A percentile compares a stretch with the other conserved stretches of the same genome.
Evolutionary conservation across 1,140 invertebrate species (phyloP).

Genomic region (Hirudo medicinalis): DNA sequence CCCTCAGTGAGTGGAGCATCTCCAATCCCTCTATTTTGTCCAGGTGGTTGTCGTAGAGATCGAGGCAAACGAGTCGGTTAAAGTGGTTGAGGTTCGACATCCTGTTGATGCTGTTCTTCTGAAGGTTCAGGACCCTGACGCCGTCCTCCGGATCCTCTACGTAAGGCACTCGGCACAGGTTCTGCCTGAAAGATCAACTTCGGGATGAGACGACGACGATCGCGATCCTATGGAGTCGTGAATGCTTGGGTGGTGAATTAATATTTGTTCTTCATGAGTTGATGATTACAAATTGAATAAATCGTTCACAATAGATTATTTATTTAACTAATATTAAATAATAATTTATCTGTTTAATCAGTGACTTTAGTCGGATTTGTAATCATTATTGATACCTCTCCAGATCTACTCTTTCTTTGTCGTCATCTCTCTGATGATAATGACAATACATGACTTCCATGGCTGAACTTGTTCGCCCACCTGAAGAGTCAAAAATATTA

Average conservation of each 20-base stretch:
- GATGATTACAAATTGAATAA: not conserved
- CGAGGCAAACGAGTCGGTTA: constrained; percentile 70
- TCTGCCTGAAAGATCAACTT: constrained; percentile 28
- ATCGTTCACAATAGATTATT: not conserved
- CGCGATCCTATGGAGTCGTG: no score
- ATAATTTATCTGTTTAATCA: not conserved
- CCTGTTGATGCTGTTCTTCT: constrained; percentile 72
- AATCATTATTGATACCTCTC: not conserved
- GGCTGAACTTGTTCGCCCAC: no score
- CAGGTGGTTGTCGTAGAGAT: constrained; percentile 84
- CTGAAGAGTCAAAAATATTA: no score
- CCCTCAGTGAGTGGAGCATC: constrained; percentile 59
- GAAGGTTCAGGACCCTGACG: constrained; percentile 67
- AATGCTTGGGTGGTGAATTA: no score
- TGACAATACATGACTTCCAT: no score
- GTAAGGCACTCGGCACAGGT: constrained; percentile 48
- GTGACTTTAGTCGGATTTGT: no score
- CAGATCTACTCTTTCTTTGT: not conserved
- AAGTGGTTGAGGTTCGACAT: constrained; percentile 53
- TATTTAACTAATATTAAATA: not conserved
- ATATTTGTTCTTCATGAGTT: not conserved
- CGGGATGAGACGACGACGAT: no score
- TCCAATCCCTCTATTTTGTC: constrained; percentile 65
- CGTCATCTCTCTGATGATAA: no score
- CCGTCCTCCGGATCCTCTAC: constrained; percentile 59